A percentile compares a stretch with the other conserved stretches of the same genome.
These are phyloP conservation scores for Catharus fuscescens DNA, from an alignment of 2,113 vertebrate genomes.

Conservation along the genomic window DNA sequence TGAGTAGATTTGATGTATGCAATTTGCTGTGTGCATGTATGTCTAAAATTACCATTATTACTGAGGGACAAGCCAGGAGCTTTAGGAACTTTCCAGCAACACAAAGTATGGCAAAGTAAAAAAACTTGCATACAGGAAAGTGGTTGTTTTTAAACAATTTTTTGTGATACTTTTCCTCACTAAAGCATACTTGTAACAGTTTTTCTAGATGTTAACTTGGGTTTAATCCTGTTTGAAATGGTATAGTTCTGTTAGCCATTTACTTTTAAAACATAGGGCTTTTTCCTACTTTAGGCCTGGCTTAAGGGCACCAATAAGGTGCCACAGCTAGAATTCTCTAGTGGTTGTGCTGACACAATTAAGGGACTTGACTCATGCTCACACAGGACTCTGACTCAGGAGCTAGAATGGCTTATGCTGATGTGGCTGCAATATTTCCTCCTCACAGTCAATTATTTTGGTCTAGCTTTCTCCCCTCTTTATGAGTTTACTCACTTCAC, in stretches of 20 bases:
- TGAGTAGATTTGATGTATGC: background rate
- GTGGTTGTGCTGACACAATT: background rate
- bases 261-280: background rate
- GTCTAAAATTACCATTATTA: background rate
- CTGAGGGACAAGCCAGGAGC: background rate
- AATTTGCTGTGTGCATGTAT: background rate
- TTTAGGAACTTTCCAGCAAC: background rate
- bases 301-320: background rate
- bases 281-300: background rate
- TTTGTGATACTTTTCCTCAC: background rate
- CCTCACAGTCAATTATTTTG: background rate
- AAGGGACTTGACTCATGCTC: conserved; percentile 35
- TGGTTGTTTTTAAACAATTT: background rate
- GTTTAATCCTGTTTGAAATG: background rate
- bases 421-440: background rate
- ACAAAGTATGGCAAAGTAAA: background rate
- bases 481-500: background rate
- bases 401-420: background rate
- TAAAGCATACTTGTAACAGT: background rate
- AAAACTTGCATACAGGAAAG: background rate
- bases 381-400: conserved; percentile 25
- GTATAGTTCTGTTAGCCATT: background rate
- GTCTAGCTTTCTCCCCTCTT: background rate
- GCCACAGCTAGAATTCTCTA: background rate
- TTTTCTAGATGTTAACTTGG: background rate